A percentile compares a stretch with the other conserved stretches of the same genome.
Conservation (phyloP, 2,888 invertebrate species). For the Xestoiulus laeticollis region DNA sequence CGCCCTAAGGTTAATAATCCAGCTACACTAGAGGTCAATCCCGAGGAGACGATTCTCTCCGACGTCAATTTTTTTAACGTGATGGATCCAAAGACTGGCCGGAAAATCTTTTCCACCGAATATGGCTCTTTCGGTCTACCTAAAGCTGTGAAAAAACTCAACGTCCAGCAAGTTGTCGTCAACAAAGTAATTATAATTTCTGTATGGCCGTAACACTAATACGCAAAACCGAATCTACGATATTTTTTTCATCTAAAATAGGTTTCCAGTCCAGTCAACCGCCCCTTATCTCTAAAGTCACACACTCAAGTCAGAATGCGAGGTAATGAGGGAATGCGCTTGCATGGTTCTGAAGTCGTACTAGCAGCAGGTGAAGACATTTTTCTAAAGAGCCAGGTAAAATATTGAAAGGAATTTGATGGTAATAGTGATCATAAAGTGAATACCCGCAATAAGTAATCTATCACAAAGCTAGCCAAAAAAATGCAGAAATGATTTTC, state of each 20-base stretch:
- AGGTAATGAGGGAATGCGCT: slow-evolving; percentile 77
- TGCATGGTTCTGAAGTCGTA: slow-evolving; percentile 71
- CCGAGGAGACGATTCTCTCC: slow-evolving; percentile 75
- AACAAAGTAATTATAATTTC: slow-evolving; percentile 55
- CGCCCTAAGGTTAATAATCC: neutral
- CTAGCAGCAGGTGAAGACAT: slow-evolving; percentile 84
- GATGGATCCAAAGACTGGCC: slow-evolving; percentile 72
- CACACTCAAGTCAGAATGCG: slow-evolving; percentile 75
- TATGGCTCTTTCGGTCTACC: slow-evolving; percentile 78
- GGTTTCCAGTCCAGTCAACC: slow-evolving; percentile 76
- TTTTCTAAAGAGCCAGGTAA: slow-evolving; percentile 69
- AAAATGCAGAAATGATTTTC: neutral
- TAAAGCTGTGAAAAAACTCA: slow-evolving; percentile 68
- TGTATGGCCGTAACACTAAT: neutral
- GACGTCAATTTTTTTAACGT: slow-evolving; percentile 76
- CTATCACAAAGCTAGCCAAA: no score
- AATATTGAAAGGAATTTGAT: no score
- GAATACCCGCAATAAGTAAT: no score
- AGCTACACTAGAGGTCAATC: slow-evolving; percentile 67
- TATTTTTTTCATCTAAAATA: slow-evolving; percentile 45
- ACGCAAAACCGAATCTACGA: neutral
- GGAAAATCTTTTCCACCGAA: slow-evolving; percentile 78
- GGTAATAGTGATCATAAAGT: no score
- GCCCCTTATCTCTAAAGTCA: slow-evolving; percentile 74
- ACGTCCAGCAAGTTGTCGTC: slow-evolving; percentile 58